Base-by-base conservation (phyloP, 2,113 vertebrate species). In the Tretioscincus oriximinensis region DNA sequence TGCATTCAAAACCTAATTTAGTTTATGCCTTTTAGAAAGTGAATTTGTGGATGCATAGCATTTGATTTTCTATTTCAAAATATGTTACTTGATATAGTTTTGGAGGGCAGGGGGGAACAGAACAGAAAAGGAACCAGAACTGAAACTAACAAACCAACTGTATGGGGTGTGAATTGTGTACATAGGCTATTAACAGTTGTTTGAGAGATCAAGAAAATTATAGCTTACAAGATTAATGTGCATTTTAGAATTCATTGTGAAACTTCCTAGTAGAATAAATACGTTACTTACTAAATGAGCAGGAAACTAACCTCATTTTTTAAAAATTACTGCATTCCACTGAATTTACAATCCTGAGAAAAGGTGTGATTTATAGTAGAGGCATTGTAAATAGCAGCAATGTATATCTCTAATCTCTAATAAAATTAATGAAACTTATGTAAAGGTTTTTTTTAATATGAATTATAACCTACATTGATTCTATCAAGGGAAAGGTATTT, bases 51-150 rank as follows among this genome's bases (percentile, higher is more conserved):
- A 54, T 45, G 7, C n/a, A 54, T 22, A 63, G 35, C 64, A 51
- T 47, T 28, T 49, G 64, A 76, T 26, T 77, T 78, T 54, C 47
- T 20, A 35, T 16, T 68, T 78, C 64, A 68, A 47, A 18, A 68
- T 26, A 78, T 21, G 47, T 35, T 28, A 78, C 67, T 28, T 65
- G 61, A 10, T 78, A 28, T 28, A 29, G 47, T 12, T 31, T n/a
- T n/a, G n/a, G n/a, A n/a, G 35, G 3, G 47, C 24, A 45, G 1
- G 26, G 10, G 16, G 24, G 1, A 4, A 24, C 3, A 7, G 4
- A 31, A 28, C 11, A 66, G 16, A 24, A 26, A 51, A 14, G 8
- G 2, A 63, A 6, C 24, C 73, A 68, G 65, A 68, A 68, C 6
- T 47, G 45, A 51, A 78, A 78, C n/a, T 54, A 31, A 66, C 3